Conservation (phyloP, 2,888 invertebrate species). For the Drosophila sordidapex region DNA sequence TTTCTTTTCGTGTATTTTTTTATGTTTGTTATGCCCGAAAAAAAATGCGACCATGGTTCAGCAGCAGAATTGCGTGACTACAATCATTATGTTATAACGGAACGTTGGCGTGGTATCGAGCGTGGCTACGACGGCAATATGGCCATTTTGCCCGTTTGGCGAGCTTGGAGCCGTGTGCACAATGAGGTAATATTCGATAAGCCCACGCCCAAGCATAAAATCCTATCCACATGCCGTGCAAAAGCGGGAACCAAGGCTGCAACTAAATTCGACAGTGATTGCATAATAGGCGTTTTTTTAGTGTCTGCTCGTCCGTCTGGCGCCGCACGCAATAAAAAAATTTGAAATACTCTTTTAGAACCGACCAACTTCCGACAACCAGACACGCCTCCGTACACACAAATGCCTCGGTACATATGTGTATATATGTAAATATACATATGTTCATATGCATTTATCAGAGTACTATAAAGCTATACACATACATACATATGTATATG, state of each 20-base stretch:
- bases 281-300: conserved; percentile 71
- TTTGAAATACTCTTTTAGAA: conserved; percentile 64
- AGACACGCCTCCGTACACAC: conserved; percentile 28
- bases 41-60: conserved; percentile 68
- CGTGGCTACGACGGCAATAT: conserved; percentile 87
- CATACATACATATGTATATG: background rate
- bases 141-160: conserved; percentile 91
- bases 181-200: conserved; percentile 86
- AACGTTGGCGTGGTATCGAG: conserved; percentile 92
- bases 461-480: background rate
- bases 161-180: conserved; percentile 91
- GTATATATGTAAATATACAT: conserved; percentile 2
- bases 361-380: conserved; percentile 10
- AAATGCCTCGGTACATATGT: background rate
- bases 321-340: conserved; percentile 78
- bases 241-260: conserved; percentile 52
- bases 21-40: conserved; percentile 46
- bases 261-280: conserved; percentile 76
- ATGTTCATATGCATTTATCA: conserved; percentile 4
- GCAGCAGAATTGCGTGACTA: conserved; percentile 85
- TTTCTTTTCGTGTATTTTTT: conserved; percentile 37
- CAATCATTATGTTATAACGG: conserved; percentile 89
- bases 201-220: conserved; percentile 9
- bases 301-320: conserved; percentile 55
- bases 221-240: conserved; percentile 44